Base-by-base conservation (phyloP, 1,140 invertebrate genomes). In the Saccostrea echinata region DNA sequence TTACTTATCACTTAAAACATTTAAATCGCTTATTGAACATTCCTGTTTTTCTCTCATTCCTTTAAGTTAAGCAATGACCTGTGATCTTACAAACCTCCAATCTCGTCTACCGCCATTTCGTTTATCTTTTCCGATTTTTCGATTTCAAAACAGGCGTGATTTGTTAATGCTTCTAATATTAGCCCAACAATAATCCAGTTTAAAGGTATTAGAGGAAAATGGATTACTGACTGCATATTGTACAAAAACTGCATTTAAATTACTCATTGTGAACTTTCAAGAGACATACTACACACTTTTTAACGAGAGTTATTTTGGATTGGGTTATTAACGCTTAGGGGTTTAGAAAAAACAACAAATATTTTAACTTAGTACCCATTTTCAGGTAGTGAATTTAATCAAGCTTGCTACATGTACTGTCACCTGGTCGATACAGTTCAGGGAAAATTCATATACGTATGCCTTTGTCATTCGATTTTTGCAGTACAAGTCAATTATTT, bases 1-100 rank as follows among this genome's bases (percentile, higher is more conserved):
- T 76, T 76, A 76, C 68, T 30, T 76, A 76, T 76, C 68, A 76
- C 68, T 76, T 76, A 76, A 76, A 76, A 76, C 68, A 76, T 76
- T 76, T 76, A 76, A 76, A 76, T 76, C 68, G 68, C 24, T 1
- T 76, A 76, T 76, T 76, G 68, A 76, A 76, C 68, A 76, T 76
- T 76, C 68, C 68, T 76, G 68, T 30, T 76, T 76, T 76, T 30
- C 27, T 13, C 27, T 16, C 4, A 9, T 35, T 11, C 24, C 27
- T 76, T 76, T 16, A 16, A 30, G 68, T 76, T 76, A 27, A 76
- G 68, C 27, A 76, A 76, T 76, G 68, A 16, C 68, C 55, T 33
- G 24, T 76, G 68, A 76, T 76, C 68, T 76, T 76, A 76, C 13
- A 33, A 30, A 76, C 68, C 68, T 33, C 27, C 68, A 27, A 76